These are phyloP conservation scores for Cosmia pyralina DNA, from an alignment of 2,888 invertebrate species.

Conservation along the genomic window DNA sequence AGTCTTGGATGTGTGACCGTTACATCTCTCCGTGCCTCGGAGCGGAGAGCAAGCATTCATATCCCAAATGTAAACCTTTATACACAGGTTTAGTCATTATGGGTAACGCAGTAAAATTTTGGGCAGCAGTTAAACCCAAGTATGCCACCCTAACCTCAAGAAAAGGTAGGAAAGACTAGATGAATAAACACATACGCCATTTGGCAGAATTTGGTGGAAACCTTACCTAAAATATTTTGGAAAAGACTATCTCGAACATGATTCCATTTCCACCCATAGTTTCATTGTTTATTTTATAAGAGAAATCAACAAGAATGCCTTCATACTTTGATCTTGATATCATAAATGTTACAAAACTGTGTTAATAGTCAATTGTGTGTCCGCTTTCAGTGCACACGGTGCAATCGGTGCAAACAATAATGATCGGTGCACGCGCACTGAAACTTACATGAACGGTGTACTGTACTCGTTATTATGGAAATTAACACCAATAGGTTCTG, in stretches of 20 bases:
- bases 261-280: background rate
- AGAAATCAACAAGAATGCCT: background rate
- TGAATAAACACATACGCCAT: background rate
- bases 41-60: constrained; percentile 1
- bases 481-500: constrained; percentile 10
- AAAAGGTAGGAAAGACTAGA: constrained; percentile 5
- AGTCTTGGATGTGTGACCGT: constrained; percentile 4
- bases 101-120: background rate
- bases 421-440: constrained; percentile 28
- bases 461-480: constrained; percentile 36
- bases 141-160: background rate
- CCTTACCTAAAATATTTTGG: background rate
- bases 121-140: constrained; percentile 1
- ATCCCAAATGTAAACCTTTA: constrained; percentile 15
- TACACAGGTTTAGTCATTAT: background rate
- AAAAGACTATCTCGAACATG: background rate
- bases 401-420: constrained; percentile 13
- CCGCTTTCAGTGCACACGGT: constrained; percentile 20
- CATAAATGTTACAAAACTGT: background rate
- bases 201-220: background rate
- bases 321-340: constrained; percentile 4
- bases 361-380: constrained; percentile 36
- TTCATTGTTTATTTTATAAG: background rate
- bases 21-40: too few species aligned
- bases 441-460: constrained; percentile 4